These are phyloP conservation scores for Rhingia campestris DNA, from an alignment of 2,888 invertebrate species.

Conservation along the genomic window DNA sequence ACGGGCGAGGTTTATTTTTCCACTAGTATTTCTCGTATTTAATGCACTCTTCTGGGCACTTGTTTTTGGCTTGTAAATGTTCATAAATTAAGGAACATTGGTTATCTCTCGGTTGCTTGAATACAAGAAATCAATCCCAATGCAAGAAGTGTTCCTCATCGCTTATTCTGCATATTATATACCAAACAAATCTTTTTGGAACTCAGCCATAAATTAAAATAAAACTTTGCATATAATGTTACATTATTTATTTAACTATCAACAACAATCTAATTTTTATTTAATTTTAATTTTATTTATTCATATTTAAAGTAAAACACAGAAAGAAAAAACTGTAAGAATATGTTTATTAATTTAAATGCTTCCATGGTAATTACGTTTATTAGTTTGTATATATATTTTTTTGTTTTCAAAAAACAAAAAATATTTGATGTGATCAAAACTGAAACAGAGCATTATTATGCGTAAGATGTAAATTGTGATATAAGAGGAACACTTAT, in stretches of 20 bases:
- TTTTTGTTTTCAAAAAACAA: conserved; percentile 30
- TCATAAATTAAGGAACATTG: not conserved
- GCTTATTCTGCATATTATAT: not conserved
- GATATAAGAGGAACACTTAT: conserved; percentile 19
- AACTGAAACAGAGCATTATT: conserved; percentile 71
- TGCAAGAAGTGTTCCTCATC: conserved; percentile 11
- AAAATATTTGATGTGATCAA: conserved; percentile 60
- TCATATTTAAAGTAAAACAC: conserved; percentile 48
- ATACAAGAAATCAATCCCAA: conserved; percentile 15
- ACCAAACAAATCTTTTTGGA: conserved; percentile 64
- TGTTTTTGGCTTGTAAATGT: conserved; percentile 84
- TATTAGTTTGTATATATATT: conserved; percentile 6
- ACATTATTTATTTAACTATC: conserved; percentile 10
- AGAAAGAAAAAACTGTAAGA: not conserved
- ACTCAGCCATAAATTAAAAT: conserved; percentile 62
- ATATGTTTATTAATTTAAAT: conserved; percentile 15
- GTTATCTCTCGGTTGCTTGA: conserved; percentile 20
- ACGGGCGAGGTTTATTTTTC: conserved; percentile 90
- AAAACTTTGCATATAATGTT: conserved; percentile 24
- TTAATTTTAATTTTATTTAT: conserved; percentile 47
- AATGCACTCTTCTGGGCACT: conserved; percentile 92
- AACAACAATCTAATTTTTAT: not conserved
- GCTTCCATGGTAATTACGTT: conserved; percentile 9
- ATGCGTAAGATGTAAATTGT: conserved; percentile 48
- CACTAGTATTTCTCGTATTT: conserved; percentile 90